phyloP scores from a whole-genome alignment of 2,888 invertebrate species.

The Drosophila setosimentum region DNA sequence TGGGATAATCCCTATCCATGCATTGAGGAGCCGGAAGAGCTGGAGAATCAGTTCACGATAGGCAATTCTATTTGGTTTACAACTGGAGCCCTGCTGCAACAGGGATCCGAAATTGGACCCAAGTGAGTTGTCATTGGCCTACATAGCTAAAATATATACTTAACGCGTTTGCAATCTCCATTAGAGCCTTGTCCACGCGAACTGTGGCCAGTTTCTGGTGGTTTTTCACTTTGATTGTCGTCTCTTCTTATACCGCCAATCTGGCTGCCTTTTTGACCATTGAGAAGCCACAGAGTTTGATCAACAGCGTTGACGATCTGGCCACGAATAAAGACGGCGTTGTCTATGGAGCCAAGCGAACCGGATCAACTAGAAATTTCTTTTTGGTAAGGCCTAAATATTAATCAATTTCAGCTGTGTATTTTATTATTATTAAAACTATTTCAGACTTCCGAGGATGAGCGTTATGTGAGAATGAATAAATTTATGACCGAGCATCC shows the following conservation, averaged over 20 bases:
- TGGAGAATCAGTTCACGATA: constrained; percentile 93
- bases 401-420: too few relatives aligned
- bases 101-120: constrained; percentile 95
- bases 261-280: constrained; percentile 95
- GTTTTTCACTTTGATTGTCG: constrained; percentile 93
- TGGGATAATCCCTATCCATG: constrained; percentile 95
- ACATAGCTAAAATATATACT: neutral
- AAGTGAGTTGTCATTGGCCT: constrained; percentile 87
- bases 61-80: constrained; percentile 96
- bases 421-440: neutral
- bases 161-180: neutral
- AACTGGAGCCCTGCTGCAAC: constrained; percentile 93
- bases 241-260: constrained; percentile 95
- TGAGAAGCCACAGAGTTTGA: constrained; percentile 89
- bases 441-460: constrained; percentile 89
- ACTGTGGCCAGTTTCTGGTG: constrained; percentile 95
- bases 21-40: constrained; percentile 92
- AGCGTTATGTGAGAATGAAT: constrained; percentile 92
- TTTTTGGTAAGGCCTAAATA: constrained; percentile 89
- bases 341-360: constrained; percentile 92
- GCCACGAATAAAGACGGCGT: constrained; percentile 91
- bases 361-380: constrained; percentile 94
- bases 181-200: constrained; percentile 93
- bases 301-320: constrained; percentile 93
- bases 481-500: constrained; percentile 90